Evolutionary conservation across 35 echinoderm and acorn worm genomes (phyloP).

Genomic region (Apostichopus californicus): DNA sequence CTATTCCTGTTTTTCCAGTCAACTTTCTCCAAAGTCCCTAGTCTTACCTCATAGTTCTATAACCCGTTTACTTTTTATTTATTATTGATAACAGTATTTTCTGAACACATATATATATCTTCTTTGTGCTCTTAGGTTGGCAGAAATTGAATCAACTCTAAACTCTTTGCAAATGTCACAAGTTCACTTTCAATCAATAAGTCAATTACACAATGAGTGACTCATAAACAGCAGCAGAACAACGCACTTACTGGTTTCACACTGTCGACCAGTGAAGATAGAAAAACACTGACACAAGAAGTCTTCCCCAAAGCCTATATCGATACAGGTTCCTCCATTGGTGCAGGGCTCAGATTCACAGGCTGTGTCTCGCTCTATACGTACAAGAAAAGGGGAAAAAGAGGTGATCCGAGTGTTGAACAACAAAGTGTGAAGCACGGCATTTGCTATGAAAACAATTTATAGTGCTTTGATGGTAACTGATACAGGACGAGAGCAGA

Average conservation of each 20-base stretch:
- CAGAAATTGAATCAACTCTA: neutral
- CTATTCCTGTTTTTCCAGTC: too few species aligned
- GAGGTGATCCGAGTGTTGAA: too few species aligned
- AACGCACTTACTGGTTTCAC: slow-evolving; percentile 20
- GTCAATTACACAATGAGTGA: too few species aligned
- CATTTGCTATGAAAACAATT: too few species aligned
- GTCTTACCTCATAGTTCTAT: neutral
- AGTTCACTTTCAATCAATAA: neutral
- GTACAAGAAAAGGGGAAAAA: neutral
- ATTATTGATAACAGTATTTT: too few species aligned
- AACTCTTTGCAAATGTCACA: neutral
- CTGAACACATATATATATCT: too few species aligned
- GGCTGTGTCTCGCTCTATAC: neutral
- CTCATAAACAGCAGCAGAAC: too few species aligned
- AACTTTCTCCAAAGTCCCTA: too few species aligned
- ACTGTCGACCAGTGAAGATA: slow-evolving; percentile 15
- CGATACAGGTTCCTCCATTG: slow-evolving; percentile 36
- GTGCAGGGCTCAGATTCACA: slow-evolving; percentile 21
- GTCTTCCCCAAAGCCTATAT: slow-evolving; percentile 15
- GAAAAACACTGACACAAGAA: slow-evolving; percentile 14
- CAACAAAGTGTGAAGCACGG: too few species aligned
- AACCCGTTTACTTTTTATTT: neutral
- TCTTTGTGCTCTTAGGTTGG: too few species aligned
- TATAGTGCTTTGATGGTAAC: too few species aligned
- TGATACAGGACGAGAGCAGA: too few species aligned